phyloP scores from a whole-genome alignment of 1,140 invertebrate species.

The Philotrypesis tridentata region DNA sequence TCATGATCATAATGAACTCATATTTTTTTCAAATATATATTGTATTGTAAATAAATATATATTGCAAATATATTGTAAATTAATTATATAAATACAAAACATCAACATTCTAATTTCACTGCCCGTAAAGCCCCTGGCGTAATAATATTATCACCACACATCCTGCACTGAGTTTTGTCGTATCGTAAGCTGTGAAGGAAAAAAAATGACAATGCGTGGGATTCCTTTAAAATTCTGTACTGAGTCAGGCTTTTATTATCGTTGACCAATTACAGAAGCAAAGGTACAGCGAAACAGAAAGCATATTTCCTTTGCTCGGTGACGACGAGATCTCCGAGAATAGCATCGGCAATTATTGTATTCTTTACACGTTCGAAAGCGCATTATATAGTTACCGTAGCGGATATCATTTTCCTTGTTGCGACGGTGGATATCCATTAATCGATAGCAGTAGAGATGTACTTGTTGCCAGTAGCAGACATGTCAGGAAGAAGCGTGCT shows the following conservation, averaged over 20 bases:
- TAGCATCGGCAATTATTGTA: not conserved
- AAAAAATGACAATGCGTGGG: not conserved
- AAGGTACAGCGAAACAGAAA: not conserved
- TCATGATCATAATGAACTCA: too few species aligned
- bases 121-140: too few species aligned
- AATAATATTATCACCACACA: not conserved
- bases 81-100: too few species aligned
- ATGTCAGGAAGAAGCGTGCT: not conserved
- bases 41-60: too few species aligned
- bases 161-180: not conserved
- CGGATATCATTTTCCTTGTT: not conserved
- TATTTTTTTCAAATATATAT: too few species aligned
- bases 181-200: not conserved
- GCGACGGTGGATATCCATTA: not conserved
- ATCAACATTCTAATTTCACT: too few species aligned
- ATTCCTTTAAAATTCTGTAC: not conserved
- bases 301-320: not conserved
- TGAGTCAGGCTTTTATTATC: not conserved
- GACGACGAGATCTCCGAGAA: not conserved
- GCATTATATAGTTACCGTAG: too few species aligned
- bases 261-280: not conserved
- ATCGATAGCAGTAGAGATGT: slow-evolving; percentile 19
- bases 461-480: slow-evolving; percentile 38
- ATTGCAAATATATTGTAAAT: too few species aligned
- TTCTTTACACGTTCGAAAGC: not conserved